A percentile compares a stretch with the other conserved stretches of the same genome.
Conservation (phyloP, 1,140 invertebrate genomes). For the Akabosia matsudoensis region DNA sequence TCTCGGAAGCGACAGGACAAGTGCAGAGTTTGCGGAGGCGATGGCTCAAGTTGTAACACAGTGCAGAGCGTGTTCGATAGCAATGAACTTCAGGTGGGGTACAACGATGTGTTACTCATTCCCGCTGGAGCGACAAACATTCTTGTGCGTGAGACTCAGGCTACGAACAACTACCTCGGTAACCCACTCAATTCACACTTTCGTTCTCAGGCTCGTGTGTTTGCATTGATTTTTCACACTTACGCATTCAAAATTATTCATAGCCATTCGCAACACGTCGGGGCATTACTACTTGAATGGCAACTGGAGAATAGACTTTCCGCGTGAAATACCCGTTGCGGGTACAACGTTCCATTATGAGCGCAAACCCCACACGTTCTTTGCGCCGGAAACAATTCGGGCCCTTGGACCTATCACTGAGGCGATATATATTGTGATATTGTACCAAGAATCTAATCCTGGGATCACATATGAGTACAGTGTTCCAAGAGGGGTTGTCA, state of each 20-base stretch:
- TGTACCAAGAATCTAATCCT: slow-evolving; percentile 80
- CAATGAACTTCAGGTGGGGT: slow-evolving; percentile 70
- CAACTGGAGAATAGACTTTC: slow-evolving; percentile 88
- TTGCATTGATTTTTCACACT: background rate
- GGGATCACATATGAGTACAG: slow-evolving; percentile 73
- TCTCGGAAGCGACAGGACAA: slow-evolving; percentile 82
- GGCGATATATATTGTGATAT: slow-evolving; percentile 78
- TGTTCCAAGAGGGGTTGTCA: slow-evolving; percentile 67
- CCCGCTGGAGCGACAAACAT: slow-evolving; percentile 94
- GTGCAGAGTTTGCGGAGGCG: slow-evolving; percentile 88
- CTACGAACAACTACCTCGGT: slow-evolving; percentile 93
- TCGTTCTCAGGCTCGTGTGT: background rate
- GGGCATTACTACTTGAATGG: slow-evolving; percentile 89
- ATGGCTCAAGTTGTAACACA: slow-evolving; percentile 82
- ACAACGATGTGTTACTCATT: slow-evolving; percentile 88
- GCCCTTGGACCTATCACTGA: slow-evolving; percentile 82
- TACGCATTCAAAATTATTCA: too few relatives aligned
- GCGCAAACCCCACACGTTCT: slow-evolving; percentile 71
- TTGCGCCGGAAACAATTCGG: slow-evolving; percentile 75
- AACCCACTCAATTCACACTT: slow-evolving; percentile 45
- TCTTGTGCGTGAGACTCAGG: slow-evolving; percentile 69
- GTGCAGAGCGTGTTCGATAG: slow-evolving; percentile 71
- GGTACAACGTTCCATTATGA: slow-evolving; percentile 84
- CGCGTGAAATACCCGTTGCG: slow-evolving; percentile 70
- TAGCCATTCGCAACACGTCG: slow-evolving; percentile 77